A percentile compares a stretch with the other conserved stretches of the same genome.
Conservation (phyloP, 2,113 vertebrate species). For the Mustelus asterias region DNA sequence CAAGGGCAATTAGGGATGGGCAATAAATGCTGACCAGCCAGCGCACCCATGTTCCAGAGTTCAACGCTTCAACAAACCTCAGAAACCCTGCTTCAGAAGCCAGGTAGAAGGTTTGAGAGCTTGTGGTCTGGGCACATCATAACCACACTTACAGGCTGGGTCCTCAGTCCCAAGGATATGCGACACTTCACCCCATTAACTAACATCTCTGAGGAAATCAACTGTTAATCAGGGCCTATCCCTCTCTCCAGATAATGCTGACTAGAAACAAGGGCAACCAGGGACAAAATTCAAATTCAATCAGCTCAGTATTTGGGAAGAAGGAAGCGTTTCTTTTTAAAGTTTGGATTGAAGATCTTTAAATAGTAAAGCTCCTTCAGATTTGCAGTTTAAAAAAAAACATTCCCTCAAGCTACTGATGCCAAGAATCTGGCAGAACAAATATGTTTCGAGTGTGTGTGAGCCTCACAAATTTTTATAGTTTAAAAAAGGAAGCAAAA, state of each 20-base stretch:
- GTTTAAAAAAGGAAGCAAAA: neutral
- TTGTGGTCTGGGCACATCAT: neutral
- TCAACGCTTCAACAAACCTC: neutral
- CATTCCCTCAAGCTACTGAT: neutral
- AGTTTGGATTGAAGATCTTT: neutral
- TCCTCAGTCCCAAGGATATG: neutral
- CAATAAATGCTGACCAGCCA: too few species aligned
- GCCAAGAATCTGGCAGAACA: constrained; percentile 23
- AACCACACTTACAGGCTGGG: neutral
- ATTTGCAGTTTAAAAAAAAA: neutral
- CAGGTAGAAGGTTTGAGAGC: neutral
- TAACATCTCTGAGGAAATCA: constrained; percentile 22
- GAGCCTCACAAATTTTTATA: neutral
- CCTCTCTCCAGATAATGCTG: neutral
- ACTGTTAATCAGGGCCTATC: neutral
- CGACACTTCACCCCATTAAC: neutral
- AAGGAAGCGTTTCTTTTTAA: neutral
- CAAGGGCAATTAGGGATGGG: too few species aligned
- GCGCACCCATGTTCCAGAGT: too few species aligned
- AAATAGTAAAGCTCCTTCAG: neutral
- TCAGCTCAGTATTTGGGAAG: neutral
- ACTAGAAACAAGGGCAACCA: neutral
- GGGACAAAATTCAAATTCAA: neutral
- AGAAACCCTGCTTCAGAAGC: neutral
- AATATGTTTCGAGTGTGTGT: neutral